phyloP scores from a whole-genome alignment of 2,113 vertebrate genomes.

The Okapia johnstoni region DNA sequence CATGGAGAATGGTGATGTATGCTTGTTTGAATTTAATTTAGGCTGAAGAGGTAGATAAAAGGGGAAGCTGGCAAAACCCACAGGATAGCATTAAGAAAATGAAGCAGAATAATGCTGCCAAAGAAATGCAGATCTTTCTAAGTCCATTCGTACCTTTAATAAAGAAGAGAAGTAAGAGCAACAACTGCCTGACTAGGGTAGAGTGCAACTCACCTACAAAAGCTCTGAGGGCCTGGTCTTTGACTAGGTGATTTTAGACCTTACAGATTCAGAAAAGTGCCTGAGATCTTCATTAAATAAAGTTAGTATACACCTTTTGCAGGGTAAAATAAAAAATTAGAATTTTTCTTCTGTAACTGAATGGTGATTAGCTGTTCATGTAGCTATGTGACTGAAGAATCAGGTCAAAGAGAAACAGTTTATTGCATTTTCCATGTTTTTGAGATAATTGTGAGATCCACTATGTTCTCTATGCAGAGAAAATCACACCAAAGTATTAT shows the following conservation, averaged over 20 bases:
- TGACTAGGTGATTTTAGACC: neutral
- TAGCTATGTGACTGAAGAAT: neutral
- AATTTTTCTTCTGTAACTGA: neutral
- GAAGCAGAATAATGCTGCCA: slow-evolving; percentile 64
- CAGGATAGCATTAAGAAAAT: slow-evolving; percentile 68
- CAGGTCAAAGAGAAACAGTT: neutral
- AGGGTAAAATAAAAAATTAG: neutral
- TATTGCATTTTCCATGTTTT: neutral
- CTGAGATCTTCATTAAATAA: neutral
- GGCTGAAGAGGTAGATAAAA: slow-evolving; percentile 74
- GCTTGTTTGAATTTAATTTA: slow-evolving; percentile 78
- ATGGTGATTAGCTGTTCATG: neutral
- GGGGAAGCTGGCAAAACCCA: slow-evolving; percentile 56
- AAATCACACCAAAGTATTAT: neutral
- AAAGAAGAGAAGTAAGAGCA: slow-evolving; percentile 7
- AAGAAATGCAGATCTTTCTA: slow-evolving; percentile 61
- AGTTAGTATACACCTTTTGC: neutral
- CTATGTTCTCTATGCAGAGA: neutral
- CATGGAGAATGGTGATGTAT: slow-evolving; percentile 19
- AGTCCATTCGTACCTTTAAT: slow-evolving; percentile 45
- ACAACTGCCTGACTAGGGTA: slow-evolving; percentile 18
- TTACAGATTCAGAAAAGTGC: neutral
- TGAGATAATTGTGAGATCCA: neutral
- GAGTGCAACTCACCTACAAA: neutral
- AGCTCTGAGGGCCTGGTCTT: neutral